Evolutionary conservation across 2,888 invertebrate species (phyloP), one percentile per base, ranked within the genome.

Genomic region (Monoplex corrugatus): DNA sequence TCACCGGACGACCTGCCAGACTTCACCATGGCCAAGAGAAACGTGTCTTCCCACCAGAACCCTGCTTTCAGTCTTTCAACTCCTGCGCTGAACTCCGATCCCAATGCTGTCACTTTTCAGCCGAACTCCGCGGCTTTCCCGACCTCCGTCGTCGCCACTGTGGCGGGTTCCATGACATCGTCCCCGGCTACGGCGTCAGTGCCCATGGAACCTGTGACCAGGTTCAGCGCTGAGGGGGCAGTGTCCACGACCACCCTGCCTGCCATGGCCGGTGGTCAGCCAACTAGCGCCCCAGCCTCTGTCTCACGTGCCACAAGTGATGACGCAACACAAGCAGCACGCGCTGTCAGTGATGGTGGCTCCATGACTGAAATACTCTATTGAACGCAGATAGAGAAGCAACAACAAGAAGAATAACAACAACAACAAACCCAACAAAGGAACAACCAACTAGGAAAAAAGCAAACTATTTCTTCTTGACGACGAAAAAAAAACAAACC

Each of bases 211-310:
- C 63, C 63, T 1, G 86, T 86, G 43, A 86, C 86, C 10, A 63
- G 86, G n/a, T 86, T 86, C 86, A 43, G 86, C 19, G 86, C 86
- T n/a, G 23, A 86, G 23, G 86, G 86, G 3, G 5, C 68, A 0
- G 68, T 86, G n/a, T 86, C 86, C 1, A 68, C 68, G 2, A 86
- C 68, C 43, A 43, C 38, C 19, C 2, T 32, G 32, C 1, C 85
- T 23, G 85, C 35, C 3, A 19, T 40, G 0, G 85, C 32, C 44
- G 57, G 50, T 19, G 32, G 38, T 38, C 57, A 6, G 23, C 63
- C 84, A 57, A 40, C n/a, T 28, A 40, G 50, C 83, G 43, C 43
- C 80, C 23, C 43, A 6, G 32, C 28, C 43, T 80, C 80, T 80
- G 43, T 80, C 35, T 43, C 82, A 13, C n/a, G 32, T 19, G 28